A percentile compares a stretch with the other conserved stretches of the same genome.
Conservation (phyloP, 1,140 invertebrate species). For the Euwallacea fornicatus region DNA sequence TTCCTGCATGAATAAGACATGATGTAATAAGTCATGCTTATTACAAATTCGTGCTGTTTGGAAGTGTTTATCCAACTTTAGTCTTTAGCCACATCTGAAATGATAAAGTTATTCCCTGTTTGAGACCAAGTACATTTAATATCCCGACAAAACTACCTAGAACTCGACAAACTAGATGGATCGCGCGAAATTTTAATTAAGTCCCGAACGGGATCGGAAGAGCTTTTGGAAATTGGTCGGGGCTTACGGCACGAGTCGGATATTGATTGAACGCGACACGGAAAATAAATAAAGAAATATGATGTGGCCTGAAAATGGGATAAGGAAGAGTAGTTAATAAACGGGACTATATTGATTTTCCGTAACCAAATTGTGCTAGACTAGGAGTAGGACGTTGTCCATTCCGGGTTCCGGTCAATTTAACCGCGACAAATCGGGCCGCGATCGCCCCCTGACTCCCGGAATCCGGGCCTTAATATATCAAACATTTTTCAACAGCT, state of each 20-base stretch:
- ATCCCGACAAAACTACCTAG: not conserved
- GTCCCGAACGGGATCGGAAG: constrained; percentile 8
- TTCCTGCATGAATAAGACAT: no score
- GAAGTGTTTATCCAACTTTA: no score
- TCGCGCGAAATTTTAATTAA: constrained; percentile 28
- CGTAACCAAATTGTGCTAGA: no score
- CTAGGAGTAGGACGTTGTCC: not conserved
- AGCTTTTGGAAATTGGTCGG: constrained; percentile 25
- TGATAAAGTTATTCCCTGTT: no score
- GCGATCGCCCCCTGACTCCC: constrained; percentile 17
- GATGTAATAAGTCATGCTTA: no score
- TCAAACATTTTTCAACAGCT: constrained; percentile 36
- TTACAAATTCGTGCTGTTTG: no score
- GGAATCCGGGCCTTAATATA: constrained; percentile 28
- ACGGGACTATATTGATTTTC: not conserved
- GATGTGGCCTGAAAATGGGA: constrained; percentile 19
- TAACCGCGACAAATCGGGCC: constrained; percentile 24
- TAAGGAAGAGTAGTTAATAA: constrained; percentile 11
- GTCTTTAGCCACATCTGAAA: no score
- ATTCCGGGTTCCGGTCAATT: constrained; percentile 16
- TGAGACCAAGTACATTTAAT: no score
- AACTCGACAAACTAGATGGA: constrained; percentile 10
- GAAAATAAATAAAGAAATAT: constrained; percentile 33
- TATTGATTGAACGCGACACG: constrained; percentile 32
- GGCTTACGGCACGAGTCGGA: constrained; percentile 25